A percentile compares a stretch with the other conserved stretches of the same genome.
phyloP scores from a whole-genome alignment of 2,797 vertebrate genomes.

The Rhinogobio ventralis region DNA sequence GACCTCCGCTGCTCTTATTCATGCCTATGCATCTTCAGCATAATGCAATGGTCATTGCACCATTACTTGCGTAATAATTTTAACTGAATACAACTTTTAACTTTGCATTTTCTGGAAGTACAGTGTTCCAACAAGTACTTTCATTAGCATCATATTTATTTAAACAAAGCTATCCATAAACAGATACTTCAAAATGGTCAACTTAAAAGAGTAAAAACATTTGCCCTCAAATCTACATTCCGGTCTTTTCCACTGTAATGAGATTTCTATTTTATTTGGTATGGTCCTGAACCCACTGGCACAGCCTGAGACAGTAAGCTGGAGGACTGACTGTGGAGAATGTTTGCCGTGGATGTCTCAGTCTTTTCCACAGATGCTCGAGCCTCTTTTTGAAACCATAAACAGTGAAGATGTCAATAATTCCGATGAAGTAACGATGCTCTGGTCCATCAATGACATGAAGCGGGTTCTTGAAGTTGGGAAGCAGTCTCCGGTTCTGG shows the following conservation, averaged over 20 bases:
- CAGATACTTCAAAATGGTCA: not conserved
- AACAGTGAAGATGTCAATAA: slow-evolving; percentile 88
- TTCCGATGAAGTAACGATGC: slow-evolving; percentile 87
- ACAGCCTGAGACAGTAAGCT: slow-evolving; percentile 73
- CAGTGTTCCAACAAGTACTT: not conserved
- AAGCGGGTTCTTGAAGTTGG: slow-evolving; percentile 81
- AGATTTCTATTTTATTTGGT: slow-evolving; percentile 70
- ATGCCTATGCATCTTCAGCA: not conserved
- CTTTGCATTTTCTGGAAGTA: not conserved
- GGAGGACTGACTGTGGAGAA: slow-evolving; percentile 88
- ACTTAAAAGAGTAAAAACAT: not conserved
- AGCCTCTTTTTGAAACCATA: slow-evolving; percentile 85
- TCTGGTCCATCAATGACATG: slow-evolving; percentile 87
- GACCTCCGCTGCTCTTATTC: not conserved
- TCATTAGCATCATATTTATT: not conserved
- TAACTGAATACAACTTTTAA: not conserved
- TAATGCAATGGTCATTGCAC: not conserved
- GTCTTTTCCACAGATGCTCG: slow-evolving; percentile 86
- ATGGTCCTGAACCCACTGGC: slow-evolving; percentile 78
- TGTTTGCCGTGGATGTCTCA: slow-evolving; percentile 79
- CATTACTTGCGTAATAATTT: not conserved
- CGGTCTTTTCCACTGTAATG: not conserved
- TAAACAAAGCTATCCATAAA: not conserved
- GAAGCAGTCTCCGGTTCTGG: slow-evolving; percentile 85
- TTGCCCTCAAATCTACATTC: slow-evolving; percentile 4